Conservation (phyloP, 2,888 invertebrate genomes). For the Heliconius cydno region DNA sequence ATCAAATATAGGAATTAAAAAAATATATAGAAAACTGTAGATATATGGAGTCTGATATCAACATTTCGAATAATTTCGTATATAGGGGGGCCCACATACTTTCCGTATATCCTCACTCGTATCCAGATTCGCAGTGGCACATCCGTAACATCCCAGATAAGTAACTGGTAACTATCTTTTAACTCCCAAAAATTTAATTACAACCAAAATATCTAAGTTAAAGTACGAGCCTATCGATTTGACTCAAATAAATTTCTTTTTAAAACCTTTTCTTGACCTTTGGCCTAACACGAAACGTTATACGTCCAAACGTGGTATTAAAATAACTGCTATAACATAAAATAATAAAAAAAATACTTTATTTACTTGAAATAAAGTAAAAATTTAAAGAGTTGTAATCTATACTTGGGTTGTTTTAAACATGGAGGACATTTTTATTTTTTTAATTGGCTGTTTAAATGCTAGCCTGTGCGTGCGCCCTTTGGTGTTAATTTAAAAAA, state of each 20-base stretch:
- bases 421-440: slow-evolving; percentile 38
- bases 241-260: slow-evolving; percentile 25
- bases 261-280: slow-evolving; percentile 60
- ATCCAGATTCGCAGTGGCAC: no score
- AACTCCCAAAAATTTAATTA: background rate
- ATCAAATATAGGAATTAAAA: no score
- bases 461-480: slow-evolving; percentile 62
- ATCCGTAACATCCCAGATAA: no score
- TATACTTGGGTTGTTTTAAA: slow-evolving; percentile 26
- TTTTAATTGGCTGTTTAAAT: slow-evolving; percentile 55
- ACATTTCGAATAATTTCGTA: no score
- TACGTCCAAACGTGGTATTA: background rate
- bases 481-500: slow-evolving; percentile 59
- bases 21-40: no score
- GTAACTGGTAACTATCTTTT: background rate
- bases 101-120: no score
- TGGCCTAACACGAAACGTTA: slow-evolving; percentile 66
- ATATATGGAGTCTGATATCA: no score
- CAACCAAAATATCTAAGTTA: background rate
- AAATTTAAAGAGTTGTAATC: slow-evolving; percentile 13
- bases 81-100: no score
- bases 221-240: slow-evolving; percentile 5
- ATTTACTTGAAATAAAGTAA: background rate
- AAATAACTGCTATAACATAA: background rate
- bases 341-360: slow-evolving; percentile 33